Base-by-base conservation (phyloP, 1,140 invertebrate genomes). In the Psix sp. region DNA sequence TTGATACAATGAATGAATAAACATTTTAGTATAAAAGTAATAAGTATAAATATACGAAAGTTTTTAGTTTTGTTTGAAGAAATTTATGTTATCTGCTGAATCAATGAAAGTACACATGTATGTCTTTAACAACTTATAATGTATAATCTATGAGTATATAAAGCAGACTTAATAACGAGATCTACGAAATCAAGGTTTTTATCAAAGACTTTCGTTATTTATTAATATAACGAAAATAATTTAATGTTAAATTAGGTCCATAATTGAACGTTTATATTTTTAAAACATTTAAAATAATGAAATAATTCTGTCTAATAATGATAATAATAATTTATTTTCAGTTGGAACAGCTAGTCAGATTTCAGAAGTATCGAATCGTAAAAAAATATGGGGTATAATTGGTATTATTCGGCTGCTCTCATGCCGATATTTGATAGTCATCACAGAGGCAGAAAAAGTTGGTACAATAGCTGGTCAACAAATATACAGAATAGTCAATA, bases 351-450 rank as follows among this genome's bases (percentile, higher is more conserved):
- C 72, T 59, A 68, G 65, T 68, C 57, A 74, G 33, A 68, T 74
- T 39, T 33, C 51, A 52, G 65, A 74, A 5, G 38, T 38, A 42
- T 63, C 72, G 3, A 74, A 59, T 16, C 56, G 59, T 1, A 74
- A 67, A 14, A 71, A 76, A 49, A 73, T 75, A 66, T 72, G 46
- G 52, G 62, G 62, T 10, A 73, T 76, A 24, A 71, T 76, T 54
- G 62, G 66, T 24, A 71, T 76, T 5, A 76, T 70, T 49, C 51
- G 65, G 9, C 63, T 70, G 33, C 87, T 98, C 24, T 93, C 94
- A 63, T 96, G 96, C 48, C 90, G 93, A 40, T 97, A 98, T 82
- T 88, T 99, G 13, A 90, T 99, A 59, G 92, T 99, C 0, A 95
- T 97, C 42, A 98, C 96, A 13, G 92, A 94, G 75, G 92, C 94